Conservation (phyloP, 2,888 invertebrate species). For the Corythucha ciliata region DNA sequence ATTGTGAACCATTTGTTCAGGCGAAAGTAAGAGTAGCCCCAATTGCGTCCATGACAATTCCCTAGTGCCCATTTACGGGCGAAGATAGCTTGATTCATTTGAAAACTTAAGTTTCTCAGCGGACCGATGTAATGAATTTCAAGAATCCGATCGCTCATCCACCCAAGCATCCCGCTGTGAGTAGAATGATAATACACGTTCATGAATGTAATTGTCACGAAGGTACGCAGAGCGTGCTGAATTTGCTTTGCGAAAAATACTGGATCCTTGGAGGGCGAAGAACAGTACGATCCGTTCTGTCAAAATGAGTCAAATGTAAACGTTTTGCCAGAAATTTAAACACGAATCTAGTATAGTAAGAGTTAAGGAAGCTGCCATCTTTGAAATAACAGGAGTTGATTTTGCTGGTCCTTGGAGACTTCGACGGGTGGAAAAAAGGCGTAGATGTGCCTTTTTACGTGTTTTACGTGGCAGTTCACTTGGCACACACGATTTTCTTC, state of each 20-base stretch:
- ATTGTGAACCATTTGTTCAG: too few species aligned
- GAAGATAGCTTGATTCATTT: too few species aligned
- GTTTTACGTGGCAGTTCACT: constrained; percentile 40
- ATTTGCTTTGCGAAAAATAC: constrained; percentile 14
- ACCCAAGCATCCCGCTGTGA: constrained; percentile 1
- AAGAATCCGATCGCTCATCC: constrained; percentile 19
- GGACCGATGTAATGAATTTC: too few species aligned
- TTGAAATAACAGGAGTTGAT: constrained; percentile 39
- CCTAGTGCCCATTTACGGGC: too few species aligned
- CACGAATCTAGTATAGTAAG: constrained; percentile 34
- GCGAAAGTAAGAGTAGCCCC: too few species aligned
- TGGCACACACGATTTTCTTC: too few species aligned
- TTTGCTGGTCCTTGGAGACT: constrained; percentile 40
- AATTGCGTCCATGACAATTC: too few species aligned
- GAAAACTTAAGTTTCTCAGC: too few species aligned
- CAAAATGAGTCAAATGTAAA: constrained; percentile 23
- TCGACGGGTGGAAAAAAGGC: constrained; percentile 32
- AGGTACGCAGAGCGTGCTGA: constrained; percentile 3
- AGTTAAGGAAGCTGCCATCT: constrained; percentile 34
- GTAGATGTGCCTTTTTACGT: constrained; percentile 40
- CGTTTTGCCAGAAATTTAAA: constrained; percentile 30
- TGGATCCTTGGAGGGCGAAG: constrained; percentile 16
- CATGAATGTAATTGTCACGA: not conserved
- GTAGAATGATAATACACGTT: not conserved
- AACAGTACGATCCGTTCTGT: constrained; percentile 17